Percentiles rank a stretch among this genome's conserved stretches.
These are phyloP conservation scores for Dryocosmus kuriphilus DNA, from an alignment of 2,888 invertebrate species.

Conservation along the genomic window DNA sequence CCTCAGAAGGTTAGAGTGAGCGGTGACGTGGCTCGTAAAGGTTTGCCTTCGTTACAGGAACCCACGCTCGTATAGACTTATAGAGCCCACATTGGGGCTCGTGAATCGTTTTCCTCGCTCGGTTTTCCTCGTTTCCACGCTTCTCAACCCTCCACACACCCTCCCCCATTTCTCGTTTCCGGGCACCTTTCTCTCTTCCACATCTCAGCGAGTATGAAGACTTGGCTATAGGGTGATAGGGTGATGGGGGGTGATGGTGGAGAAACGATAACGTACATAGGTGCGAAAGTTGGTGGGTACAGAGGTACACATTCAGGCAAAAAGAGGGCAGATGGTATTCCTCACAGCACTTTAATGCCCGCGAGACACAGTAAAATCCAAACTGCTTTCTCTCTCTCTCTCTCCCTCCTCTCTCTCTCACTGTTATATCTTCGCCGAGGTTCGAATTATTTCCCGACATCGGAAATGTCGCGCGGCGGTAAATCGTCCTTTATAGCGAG, in stretches of 20 bases:
- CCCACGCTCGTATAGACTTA: constrained; percentile 20
- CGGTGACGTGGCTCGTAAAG: constrained; percentile 32
- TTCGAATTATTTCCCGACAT: constrained; percentile 47
- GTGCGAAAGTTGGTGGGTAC: neutral
- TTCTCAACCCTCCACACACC: constrained; percentile 11
- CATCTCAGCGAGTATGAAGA: neutral
- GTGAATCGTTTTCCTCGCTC: constrained; percentile 54
- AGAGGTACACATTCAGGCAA: neutral
- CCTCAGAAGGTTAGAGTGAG: constrained; percentile 13
- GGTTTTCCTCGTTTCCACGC: constrained; percentile 16
- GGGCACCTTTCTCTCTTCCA: constrained; percentile 36
- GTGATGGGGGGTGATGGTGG: neutral
- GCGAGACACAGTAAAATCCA: constrained; percentile 55
- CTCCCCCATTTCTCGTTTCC: constrained; percentile 24
- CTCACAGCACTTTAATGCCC: constrained; percentile 54
- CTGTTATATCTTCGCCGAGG: constrained; percentile 9
- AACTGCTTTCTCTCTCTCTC: no score
- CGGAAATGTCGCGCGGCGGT: constrained; percentile 38
- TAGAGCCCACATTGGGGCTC: neutral
- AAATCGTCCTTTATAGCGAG: constrained; percentile 52
- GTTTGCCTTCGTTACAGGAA: constrained; percentile 26
- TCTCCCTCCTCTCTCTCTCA: no score
- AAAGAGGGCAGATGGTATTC: constrained; percentile 42
- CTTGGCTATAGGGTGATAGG: neutral
- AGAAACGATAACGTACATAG: neutral